A percentile compares a stretch with the other conserved stretches of the same genome.
Conservation (phyloP, 2,797 vertebrate genomes). For the Aulostomus chinensis region DNA sequence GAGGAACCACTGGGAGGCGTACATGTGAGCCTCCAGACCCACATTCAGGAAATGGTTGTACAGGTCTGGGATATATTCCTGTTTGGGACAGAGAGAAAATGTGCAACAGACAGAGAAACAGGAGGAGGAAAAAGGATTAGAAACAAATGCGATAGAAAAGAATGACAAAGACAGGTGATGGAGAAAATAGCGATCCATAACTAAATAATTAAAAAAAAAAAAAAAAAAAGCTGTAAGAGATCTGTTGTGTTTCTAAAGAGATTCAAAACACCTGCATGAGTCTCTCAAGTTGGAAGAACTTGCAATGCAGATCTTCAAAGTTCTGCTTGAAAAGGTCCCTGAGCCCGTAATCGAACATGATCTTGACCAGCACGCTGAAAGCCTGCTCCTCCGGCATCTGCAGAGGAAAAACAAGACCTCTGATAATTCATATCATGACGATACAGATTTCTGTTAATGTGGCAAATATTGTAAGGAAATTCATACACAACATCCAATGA, state of each 20-base stretch:
- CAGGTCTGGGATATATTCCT: constrained; percentile 97
- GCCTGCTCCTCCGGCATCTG: constrained; percentile 99
- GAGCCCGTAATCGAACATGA: constrained; percentile 99
- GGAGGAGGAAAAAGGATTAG: too few species aligned
- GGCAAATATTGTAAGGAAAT: too few species aligned
- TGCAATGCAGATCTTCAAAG: constrained; percentile 99
- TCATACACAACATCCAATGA: too few species aligned
- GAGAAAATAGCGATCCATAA: too few species aligned
- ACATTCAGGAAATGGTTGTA: constrained; percentile 96
- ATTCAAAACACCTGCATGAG: constrained; percentile 92
- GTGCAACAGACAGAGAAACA: background rate
- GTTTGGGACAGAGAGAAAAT: constrained; percentile 19
- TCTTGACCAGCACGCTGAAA: constrained; percentile 99
- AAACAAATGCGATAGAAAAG: too few species aligned
- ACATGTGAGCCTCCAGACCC: constrained; percentile 98
- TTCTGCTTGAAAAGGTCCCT: constrained; percentile 99
- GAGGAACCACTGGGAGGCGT: constrained; percentile 99
- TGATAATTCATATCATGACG: too few species aligned
- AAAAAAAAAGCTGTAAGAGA: too few species aligned
- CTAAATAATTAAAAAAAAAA: too few species aligned
- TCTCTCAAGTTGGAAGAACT: constrained; percentile 97
- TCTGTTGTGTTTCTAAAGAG: background rate
- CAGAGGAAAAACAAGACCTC: background rate
- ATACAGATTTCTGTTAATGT: too few species aligned
- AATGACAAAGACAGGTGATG: too few species aligned